Conservation (phyloP, 1,140 invertebrate genomes). For the Drosophila setifemur region DNA sequence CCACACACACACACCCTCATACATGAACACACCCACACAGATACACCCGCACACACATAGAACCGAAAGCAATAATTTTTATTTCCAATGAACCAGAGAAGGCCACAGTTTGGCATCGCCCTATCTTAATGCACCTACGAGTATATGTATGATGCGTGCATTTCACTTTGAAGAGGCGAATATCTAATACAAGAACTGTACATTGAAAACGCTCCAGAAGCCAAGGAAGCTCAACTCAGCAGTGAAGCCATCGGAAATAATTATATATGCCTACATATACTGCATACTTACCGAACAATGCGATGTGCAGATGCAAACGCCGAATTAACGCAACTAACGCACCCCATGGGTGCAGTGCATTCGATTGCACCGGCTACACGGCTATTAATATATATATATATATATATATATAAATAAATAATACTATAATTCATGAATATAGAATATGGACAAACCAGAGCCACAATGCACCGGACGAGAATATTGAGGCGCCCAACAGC, state of each 20-base stretch:
- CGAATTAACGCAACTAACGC: conserved; percentile 55
- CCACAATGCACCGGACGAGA: too few relatives aligned
- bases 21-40: conserved; percentile 5
- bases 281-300: conserved; percentile 21
- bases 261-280: conserved; percentile 31
- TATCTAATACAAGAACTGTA: conserved; percentile 37
- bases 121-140: conserved; percentile 46
- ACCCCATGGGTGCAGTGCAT: conserved; percentile 75
- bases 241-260: conserved; percentile 54
- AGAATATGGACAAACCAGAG: conserved; percentile 32
- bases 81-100: conserved; percentile 40
- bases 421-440: conserved; percentile 21
- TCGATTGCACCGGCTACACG: conserved; percentile 64
- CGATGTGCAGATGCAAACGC: conserved; percentile 23
- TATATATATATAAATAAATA: conserved; percentile 44
- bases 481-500: too few relatives aligned
- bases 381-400: too few relatives aligned
- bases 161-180: conserved; percentile 15
- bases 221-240: conserved; percentile 2
- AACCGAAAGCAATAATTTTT: conserved; percentile 79
- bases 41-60: conserved; percentile 30
- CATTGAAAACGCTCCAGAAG: conserved; percentile 23
- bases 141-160: conserved; percentile 35
- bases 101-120: conserved; percentile 62
- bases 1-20: background rate